Conservation (phyloP, 2,797 vertebrate genomes). For the Sebastes dallii region DNA sequence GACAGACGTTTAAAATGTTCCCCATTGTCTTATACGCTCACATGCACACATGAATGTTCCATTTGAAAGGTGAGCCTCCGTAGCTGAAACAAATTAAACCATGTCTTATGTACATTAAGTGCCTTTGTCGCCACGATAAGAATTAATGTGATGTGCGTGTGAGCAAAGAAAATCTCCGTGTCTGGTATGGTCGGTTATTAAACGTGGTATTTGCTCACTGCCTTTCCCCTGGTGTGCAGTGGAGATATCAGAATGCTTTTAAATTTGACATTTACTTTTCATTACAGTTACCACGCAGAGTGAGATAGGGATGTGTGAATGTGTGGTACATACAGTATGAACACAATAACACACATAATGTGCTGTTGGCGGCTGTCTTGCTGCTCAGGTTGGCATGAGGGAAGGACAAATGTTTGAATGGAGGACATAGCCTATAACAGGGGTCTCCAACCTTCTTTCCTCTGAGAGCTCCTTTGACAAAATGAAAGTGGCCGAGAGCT, state of each 20-base stretch:
- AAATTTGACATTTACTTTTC: slow-evolving; percentile 9
- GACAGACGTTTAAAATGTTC: background rate
- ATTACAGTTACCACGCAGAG: background rate
- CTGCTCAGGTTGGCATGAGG: background rate
- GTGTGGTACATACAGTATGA: background rate
- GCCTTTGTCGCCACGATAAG: background rate
- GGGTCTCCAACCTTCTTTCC: too few relatives aligned
- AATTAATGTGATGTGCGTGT: background rate
- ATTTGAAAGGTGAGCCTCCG: background rate
- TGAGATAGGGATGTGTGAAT: background rate
- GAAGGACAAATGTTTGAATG: background rate
- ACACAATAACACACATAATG: background rate
- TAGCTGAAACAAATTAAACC: background rate
- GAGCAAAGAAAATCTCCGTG: background rate
- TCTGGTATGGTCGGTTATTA: background rate
- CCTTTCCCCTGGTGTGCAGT: background rate
- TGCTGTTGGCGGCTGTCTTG: background rate
- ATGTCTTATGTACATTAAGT: background rate
- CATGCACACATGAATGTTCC: background rate
- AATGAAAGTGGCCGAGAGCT: too few relatives aligned
- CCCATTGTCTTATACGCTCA: background rate
- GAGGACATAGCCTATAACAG: background rate
- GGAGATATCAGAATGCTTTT: background rate
- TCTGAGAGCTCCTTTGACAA: too few relatives aligned
- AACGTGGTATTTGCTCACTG: slow-evolving; percentile 1